A percentile compares a stretch with the other conserved stretches of the same genome.
Conservation (phyloP, 2,888 invertebrate genomes). For the Sarcophaga rosellei region DNA sequence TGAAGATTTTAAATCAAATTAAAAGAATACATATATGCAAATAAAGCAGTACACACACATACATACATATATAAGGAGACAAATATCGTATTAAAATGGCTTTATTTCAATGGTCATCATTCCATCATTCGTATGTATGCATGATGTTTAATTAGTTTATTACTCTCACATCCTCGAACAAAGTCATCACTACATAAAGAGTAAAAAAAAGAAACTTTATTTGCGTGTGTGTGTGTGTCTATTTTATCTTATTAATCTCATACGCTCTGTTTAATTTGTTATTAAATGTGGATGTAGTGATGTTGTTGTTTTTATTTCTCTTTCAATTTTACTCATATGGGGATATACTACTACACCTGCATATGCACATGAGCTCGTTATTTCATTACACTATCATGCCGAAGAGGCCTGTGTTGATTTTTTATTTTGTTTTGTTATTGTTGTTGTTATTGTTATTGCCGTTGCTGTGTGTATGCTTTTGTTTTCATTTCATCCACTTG, state of each 20-base stretch:
- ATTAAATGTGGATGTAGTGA: constrained; percentile 4
- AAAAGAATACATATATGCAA: not conserved
- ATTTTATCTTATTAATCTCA: constrained; percentile 23
- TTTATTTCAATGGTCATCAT: not conserved
- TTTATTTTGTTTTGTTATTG: not conserved
- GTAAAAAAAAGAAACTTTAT: not conserved
- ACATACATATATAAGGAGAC: no score
- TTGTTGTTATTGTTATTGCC: not conserved
- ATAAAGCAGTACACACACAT: not conserved
- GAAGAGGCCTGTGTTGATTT: no score
- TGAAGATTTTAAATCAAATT: not conserved
- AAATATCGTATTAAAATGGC: no score
- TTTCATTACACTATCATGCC: no score
- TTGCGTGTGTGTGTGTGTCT: not conserved
- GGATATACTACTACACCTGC: not conserved
- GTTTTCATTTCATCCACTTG: not conserved
- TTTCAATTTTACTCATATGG: not conserved
- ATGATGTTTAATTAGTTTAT: not conserved
- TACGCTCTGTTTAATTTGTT: constrained; percentile 20
- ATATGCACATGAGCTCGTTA: no score
- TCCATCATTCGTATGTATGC: not conserved
- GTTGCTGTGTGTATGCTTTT: not conserved
- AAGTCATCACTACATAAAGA: no score
- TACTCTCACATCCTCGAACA: no score
- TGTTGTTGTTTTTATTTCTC: constrained; percentile 17